These are phyloP conservation scores for Pluvianellus socialis DNA, from an alignment of 2,113 vertebrate species.

Conservation along the genomic window DNA sequence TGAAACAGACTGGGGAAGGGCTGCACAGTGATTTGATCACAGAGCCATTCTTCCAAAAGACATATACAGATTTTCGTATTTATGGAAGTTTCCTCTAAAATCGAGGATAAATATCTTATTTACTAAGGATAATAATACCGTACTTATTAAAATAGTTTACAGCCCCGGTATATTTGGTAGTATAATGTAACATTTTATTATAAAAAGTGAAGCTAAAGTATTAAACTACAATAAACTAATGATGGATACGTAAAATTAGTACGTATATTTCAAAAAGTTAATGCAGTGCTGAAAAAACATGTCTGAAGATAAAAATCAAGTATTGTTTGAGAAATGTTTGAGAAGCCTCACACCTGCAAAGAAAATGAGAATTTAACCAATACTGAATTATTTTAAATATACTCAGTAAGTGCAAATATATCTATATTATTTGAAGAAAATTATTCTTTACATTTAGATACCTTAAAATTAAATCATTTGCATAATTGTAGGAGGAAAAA, in stretches of 20 bases:
- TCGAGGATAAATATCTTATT: not conserved
- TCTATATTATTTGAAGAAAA: not conserved
- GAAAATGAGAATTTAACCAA: not conserved
- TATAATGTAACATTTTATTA: not conserved
- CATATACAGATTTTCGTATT: not conserved
- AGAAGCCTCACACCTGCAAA: rapidly evolving
- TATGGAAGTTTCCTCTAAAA: not conserved
- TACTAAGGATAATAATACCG: not conserved
- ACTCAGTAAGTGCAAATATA: not conserved
- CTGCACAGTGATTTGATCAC: not conserved
- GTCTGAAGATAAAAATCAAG: not conserved
- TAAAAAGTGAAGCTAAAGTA: not conserved
- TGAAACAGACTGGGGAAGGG: not conserved
- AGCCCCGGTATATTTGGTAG: not conserved
- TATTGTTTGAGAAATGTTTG: not conserved
- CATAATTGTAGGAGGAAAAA: not conserved
- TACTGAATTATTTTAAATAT: not conserved
- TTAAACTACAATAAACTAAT: not conserved
- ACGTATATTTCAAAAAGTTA: not conserved
- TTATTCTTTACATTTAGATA: not conserved
- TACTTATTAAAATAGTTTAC: not conserved
- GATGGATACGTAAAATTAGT: not conserved
- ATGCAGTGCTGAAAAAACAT: not conserved
- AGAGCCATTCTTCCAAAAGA: not conserved
- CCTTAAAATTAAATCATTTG: not conserved